A percentile compares a stretch with the other conserved stretches of the same genome.
These are phyloP conservation scores for Synanthedon myopaeformis DNA, from an alignment of 2,888 invertebrate genomes.

Conservation along the genomic window DNA sequence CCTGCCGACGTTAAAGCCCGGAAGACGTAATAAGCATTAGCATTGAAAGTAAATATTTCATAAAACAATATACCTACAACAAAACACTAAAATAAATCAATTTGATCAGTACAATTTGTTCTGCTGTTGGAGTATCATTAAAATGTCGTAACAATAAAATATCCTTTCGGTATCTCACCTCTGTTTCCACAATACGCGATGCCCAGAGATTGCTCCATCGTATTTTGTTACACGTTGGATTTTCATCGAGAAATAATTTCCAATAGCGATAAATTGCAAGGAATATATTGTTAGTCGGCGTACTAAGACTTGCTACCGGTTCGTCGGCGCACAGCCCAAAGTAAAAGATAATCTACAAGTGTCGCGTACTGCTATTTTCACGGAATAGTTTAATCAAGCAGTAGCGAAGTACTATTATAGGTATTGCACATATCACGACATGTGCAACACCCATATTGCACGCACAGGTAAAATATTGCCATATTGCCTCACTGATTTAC, in stretches of 20 bases:
- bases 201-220: constrained; percentile 2
- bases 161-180: constrained; percentile 12
- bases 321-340: constrained; percentile 15
- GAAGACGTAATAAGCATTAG: no score
- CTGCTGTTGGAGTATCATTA: neutral
- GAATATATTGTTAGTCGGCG: constrained; percentile 35
- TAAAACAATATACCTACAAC: no score
- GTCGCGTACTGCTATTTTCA: no score
- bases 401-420: no score
- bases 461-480: no score
- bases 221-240: constrained; percentile 17
- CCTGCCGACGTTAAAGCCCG: no score
- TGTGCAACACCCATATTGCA: no score
- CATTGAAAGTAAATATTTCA: no score
- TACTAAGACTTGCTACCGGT: constrained; percentile 29
- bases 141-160: constrained; percentile 23
- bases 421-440: no score
- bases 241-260: constrained; percentile 49
- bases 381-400: no score
- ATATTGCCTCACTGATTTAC: no score
- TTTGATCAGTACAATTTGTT: neutral
- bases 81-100: neutral
- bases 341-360: neutral
- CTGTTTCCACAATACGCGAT: constrained; percentile 5
- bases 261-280: constrained; percentile 40